Evolutionary conservation across 2,888 invertebrate genomes (phyloP).

Genomic region (Drosophila picticornis): DNA sequence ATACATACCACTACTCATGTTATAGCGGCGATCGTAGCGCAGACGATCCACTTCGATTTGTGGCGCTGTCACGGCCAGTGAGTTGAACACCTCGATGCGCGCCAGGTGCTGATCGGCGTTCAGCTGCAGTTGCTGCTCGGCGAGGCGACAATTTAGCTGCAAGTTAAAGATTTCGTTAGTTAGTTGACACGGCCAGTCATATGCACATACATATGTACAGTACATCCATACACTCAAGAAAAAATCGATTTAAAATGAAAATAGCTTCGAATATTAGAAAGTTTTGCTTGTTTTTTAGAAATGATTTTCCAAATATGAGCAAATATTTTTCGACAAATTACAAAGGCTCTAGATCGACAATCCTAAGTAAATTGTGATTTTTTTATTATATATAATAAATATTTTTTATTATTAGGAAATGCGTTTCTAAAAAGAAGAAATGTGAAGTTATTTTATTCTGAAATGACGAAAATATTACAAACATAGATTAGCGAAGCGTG

Average conservation of each 20-base stretch:
- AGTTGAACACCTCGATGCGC: conserved; percentile 91
- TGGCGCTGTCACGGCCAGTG: conserved; percentile 92
- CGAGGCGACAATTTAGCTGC: conserved; percentile 85
- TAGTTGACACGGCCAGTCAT: conserved; percentile 18
- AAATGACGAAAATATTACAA: too few species aligned
- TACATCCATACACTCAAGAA: background rate
- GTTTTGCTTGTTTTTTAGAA: background rate
- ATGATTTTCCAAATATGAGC: background rate
- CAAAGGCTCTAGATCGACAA: background rate
- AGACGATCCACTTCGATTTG: conserved; percentile 89
- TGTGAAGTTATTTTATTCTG: too few species aligned
- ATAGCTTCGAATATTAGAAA: background rate
- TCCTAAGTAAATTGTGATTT: background rate
- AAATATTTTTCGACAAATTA: background rate
- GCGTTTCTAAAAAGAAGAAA: background rate
- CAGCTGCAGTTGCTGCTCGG: conserved; percentile 80
- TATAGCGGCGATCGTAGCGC: conserved; percentile 82
- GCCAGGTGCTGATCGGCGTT: conserved; percentile 84
- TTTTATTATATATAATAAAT: background rate
- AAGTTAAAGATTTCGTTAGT: conserved; percentile 31
- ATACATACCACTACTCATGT: conserved; percentile 82
- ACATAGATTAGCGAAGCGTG: too few species aligned
- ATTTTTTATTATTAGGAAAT: background rate
- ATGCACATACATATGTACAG: background rate
- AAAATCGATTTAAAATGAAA: background rate